Percentiles rank a stretch among this genome's conserved stretches.
These are phyloP conservation scores for Drosophila hydei DNA, from an alignment of 1,140 invertebrate species.

Conservation along the genomic window DNA sequence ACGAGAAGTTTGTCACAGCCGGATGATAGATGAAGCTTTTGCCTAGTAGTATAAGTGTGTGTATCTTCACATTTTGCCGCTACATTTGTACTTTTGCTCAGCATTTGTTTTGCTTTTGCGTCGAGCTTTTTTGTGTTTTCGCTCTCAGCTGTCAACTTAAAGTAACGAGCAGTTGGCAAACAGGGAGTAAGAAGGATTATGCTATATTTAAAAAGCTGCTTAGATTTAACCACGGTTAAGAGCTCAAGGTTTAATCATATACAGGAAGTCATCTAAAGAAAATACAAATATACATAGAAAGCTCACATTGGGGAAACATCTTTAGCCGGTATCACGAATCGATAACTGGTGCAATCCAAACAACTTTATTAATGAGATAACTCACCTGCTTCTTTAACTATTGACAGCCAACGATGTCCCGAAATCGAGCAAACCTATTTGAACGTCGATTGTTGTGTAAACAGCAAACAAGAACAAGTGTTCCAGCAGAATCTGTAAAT, in stretches of 20 bases:
- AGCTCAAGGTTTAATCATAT: conserved; percentile 16
- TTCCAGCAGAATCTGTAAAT: conserved; percentile 20
- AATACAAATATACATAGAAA: neutral
- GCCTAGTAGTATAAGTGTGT: too few species aligned
- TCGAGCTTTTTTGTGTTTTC: conserved; percentile 43
- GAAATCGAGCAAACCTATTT: conserved; percentile 23
- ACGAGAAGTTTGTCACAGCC: conserved; percentile 15
- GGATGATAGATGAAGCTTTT: neutral
- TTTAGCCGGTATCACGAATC: neutral
- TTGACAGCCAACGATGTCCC: conserved; percentile 43
- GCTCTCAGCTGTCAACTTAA: conserved; percentile 43
- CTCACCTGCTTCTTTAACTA: conserved; percentile 54
- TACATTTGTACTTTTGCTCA: conserved; percentile 36
- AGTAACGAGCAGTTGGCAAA: conserved; percentile 9
- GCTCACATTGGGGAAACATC: neutral
- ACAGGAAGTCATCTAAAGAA: neutral
- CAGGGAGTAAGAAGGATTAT: conserved; percentile 10
- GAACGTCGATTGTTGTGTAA: neutral
- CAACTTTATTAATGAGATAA: conserved; percentile 1
- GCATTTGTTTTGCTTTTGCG: conserved; percentile 16
- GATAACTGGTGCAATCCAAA: neutral
- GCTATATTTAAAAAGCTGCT: conserved; percentile 25
- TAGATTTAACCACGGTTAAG: neutral
- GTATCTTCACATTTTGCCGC: conserved; percentile 8
- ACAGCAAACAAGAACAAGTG: conserved; percentile 28